Base-by-base conservation (phyloP, 2,113 vertebrate species). In the Paralichthys olivaceus region DNA sequence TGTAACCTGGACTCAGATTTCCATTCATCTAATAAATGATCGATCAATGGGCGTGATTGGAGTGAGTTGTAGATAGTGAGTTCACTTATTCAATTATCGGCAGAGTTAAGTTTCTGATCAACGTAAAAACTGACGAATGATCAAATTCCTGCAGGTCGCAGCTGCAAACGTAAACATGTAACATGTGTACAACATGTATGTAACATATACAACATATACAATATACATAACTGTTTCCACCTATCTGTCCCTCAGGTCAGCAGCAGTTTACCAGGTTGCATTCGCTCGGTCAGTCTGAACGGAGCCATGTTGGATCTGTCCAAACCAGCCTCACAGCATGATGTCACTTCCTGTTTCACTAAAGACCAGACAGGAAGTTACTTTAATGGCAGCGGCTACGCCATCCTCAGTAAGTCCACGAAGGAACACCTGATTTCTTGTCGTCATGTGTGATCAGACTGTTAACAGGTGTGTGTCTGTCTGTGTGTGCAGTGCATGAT, bases 301-400 rank as follows among this genome's bases (percentile, higher is more conserved):
- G 65, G 90, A 23, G 94, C 91, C 59, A 80, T 68, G 7, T 69
- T 97, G 83, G 90, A 95, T 49, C 86, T 93, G 0, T 87, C 91
- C 26, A 92, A 59, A 19, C 91, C 94, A 0, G 2, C 81, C 2
- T 96, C 95, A 0, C 71, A 89, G 19, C 92, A 92, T 53, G 90
- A 92, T 15, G 93, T 96, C 23, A 91, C 90, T 67, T 92, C 93
- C 80, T 99, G 98, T 90, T 98, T 96, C 65, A 77, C 34, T 2
- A 86, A 53, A 0, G 94, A 91, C 53, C 95, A 98, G 87, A 89
- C 94, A 2, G 98, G 98, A 75, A 95, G 95, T 37, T 96, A 95
- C 91, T 98, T 98, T 81, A 95, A 97, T 7, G 97, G 97, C 76
- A 96, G 91, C 15, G 98, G 97, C 68, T 96, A 96, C 28, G 96